Base-by-base conservation (phyloP, 2,888 invertebrate species). In the Salticus scenicus region DNA sequence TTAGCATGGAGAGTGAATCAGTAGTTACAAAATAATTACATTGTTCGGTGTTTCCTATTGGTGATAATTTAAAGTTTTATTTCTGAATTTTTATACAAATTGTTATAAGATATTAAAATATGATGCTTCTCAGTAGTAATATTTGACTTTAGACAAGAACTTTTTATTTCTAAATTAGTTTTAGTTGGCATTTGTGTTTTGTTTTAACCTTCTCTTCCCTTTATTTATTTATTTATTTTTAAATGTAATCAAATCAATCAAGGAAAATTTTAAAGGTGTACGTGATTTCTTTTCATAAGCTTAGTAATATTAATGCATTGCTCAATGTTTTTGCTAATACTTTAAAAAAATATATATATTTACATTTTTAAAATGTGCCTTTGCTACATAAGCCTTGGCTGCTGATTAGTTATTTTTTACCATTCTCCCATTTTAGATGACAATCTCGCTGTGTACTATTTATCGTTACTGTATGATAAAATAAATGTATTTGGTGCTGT, bases 371-470 rank as follows among this genome's bases (percentile, higher is more conserved):
- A 82, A n/a, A 75, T 82, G 81, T 82, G 81, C 81, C 81, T 82
- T 82, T 82, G 81, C 81, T 75, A 70, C 75, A 57, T 17, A 69
- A 75, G 75, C 75, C 81, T 75, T 75, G 70, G 70, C 75, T 70
- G 42, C 69, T 74, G 75, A 76, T 70, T 70, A 41, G 63, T 74
- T 66, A 66, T 76, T 83, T n/a, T n/a, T 33, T 42, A 51, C 76
- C 76, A 67, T 76, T 64, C 30, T 71, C 42, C 42, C 41, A 70
- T 70, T 70, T 70, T 83, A 76, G 72, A 67, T 66, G 82, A 83
- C 82, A 83, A 83, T 83, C 82, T 76, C 76, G 75, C 76, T 83
- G 82, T n/a, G n/a, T 76, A 83, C 75, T 47, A 67, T 76, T 83
- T 76, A 70, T 83, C 82, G 76, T 69, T 76, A 69, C 47, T 83